Evolutionary conservation across 2,113 vertebrate species (phyloP).

Genomic region (Noctilio leporinus): DNA sequence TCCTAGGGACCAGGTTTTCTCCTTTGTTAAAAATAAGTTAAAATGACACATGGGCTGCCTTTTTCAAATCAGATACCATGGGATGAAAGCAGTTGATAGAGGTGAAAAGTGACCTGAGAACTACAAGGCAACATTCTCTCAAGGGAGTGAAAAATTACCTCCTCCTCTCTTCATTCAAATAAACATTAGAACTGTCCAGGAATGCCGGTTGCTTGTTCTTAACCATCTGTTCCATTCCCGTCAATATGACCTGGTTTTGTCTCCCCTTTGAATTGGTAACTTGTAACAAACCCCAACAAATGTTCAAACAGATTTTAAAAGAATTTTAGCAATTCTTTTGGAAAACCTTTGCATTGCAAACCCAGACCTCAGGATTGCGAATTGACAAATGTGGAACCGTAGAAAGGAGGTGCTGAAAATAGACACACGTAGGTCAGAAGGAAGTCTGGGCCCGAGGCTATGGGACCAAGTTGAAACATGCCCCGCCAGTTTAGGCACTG

Average conservation of each 20-base stretch:
- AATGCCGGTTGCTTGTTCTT: constrained; percentile 48
- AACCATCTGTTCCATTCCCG: constrained; percentile 58
- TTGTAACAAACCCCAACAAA: constrained; percentile 51
- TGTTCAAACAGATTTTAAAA: constrained; percentile 19
- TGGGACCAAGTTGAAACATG: not conserved
- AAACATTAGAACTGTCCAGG: constrained; percentile 19
- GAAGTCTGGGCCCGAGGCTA: fast-evolving
- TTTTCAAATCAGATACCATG: not conserved
- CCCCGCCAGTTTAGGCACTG: not conserved
- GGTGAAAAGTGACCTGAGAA: not conserved
- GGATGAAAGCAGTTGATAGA: not conserved
- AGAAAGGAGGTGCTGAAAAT: not conserved
- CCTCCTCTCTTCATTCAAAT: not conserved
- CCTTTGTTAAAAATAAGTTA: constrained; percentile 11
- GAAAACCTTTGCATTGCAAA: constrained; percentile 39
- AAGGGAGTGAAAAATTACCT: not conserved
- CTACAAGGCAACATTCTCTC: not conserved
- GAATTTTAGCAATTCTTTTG: constrained; percentile 32
- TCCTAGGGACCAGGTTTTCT: not conserved
- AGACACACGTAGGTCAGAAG: not conserved
- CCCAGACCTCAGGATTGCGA: not conserved
- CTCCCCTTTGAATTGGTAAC: constrained; percentile 57
- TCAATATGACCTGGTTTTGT: constrained; percentile 27
- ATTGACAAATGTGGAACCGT: not conserved
- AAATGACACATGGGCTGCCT: not conserved